Evolutionary conservation across 2,113 vertebrate species (phyloP), one percentile per base, ranked within the genome.

Genomic region (Dicentrarchus labrax): DNA sequence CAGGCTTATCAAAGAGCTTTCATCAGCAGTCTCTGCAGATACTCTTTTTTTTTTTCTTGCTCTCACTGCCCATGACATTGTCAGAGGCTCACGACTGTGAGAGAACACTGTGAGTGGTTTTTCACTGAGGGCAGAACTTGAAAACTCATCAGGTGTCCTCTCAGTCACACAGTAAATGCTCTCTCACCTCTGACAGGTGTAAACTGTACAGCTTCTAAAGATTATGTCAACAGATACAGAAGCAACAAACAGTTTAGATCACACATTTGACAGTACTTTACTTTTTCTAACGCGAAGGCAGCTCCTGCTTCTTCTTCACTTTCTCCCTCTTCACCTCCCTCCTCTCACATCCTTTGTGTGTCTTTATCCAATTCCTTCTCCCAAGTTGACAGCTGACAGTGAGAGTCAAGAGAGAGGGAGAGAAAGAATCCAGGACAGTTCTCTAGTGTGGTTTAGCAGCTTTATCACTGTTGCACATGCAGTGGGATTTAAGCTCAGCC

Each of bases 401-500:
- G 12, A 86, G 70, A 41, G 70, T 57, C 36, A 62, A 70, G 45
- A 75, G 81, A 76, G 75, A 54, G 75, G 30, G 41, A 76, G 77
- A 60, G 57, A 53, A 57, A 72, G 74, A 90, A 94, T 89, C 79
- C 77, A 90, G 92, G 90, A 87, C 91, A 91, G 79, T 85, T 67
- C 88, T 88, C 88, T 47, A 41, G 82, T 87, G 88, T 72, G 92
- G 47, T 73, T 83, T 72, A 76, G 87, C 78, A 86, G 88, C 88
- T 88, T 94, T 94, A 95, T 94, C 90, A 10, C 85, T 50, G 74
- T 64, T 54, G 76, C 86, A 90, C 92, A 92, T 91, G 91, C 88
- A 74, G 72, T 75, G 90, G 91, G 91, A 93, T 86, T 93, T 94
- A 92, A 88, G 64, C 77, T 88, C 59, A 80, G 86, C 85, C 86